A percentile compares a stretch with the other conserved stretches of the same genome.
These are phyloP conservation scores for Blomia tropicalis DNA, from an alignment of 2,888 invertebrate genomes.

Conservation along the genomic window DNA sequence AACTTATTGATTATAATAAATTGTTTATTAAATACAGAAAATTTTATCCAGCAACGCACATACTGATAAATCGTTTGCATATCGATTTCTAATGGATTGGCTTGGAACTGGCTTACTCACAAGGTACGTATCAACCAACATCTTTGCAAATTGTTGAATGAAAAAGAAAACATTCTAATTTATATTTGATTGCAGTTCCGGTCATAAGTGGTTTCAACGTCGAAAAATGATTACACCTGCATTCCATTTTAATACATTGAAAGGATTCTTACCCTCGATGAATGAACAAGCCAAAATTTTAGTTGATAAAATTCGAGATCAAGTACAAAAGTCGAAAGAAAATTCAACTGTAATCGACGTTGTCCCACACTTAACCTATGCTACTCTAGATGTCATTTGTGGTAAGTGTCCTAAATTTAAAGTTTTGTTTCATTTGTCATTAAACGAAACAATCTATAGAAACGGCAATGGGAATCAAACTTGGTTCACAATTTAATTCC, in stretches of 20 bases:
- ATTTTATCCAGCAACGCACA: background rate
- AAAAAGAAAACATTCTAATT: background rate
- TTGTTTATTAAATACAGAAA: too few species aligned
- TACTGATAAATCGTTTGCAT: background rate
- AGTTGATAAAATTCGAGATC: background rate
- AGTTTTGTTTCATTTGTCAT: background rate
- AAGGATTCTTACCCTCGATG: constrained; percentile 19
- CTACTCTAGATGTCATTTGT: constrained; percentile 31
- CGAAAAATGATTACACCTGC: constrained; percentile 23
- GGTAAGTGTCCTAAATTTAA: background rate
- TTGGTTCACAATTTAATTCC: background rate
- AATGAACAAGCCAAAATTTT: constrained; percentile 19
- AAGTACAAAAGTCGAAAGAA: background rate
- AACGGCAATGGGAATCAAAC: constrained; percentile 14
- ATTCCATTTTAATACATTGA: constrained; percentile 23
- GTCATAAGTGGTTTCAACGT: constrained; percentile 16
- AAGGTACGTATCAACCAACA: background rate
- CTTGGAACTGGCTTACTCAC: constrained; percentile 1
- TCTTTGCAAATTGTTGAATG: background rate
- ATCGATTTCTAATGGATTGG: background rate
- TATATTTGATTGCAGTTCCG: background rate
- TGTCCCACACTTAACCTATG: constrained; percentile 29
- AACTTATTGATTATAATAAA: too few species aligned
- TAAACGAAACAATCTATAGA: background rate
- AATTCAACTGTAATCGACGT: constrained; percentile 25